Evolutionary conservation across 2,113 vertebrate species (phyloP).

Genomic region (Rhineura floridana): DNA sequence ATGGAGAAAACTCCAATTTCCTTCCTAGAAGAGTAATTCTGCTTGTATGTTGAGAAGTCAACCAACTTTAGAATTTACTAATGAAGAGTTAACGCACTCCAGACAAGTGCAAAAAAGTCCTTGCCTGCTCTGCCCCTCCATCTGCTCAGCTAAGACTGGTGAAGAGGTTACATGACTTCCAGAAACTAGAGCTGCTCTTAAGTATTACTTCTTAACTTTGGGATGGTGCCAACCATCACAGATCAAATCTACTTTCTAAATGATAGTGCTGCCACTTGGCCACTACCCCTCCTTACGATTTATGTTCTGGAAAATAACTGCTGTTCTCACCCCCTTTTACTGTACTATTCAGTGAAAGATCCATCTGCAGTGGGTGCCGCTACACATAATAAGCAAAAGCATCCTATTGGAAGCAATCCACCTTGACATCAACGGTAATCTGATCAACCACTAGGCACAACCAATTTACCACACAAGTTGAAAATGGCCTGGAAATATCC

Average conservation of each 20-base stretch:
- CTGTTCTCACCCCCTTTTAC: background rate
- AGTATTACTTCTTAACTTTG: background rate
- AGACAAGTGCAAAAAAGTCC: background rate
- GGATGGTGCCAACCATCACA: background rate
- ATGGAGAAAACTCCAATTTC: background rate
- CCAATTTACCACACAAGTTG: background rate
- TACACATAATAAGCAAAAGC: background rate
- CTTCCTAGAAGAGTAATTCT: background rate
- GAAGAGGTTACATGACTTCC: background rate
- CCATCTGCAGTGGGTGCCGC: background rate
- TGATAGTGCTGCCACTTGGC: background rate
- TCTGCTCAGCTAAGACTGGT: background rate
- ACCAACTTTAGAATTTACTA: background rate
- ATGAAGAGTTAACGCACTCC: background rate
- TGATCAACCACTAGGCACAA: background rate
- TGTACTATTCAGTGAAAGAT: background rate
- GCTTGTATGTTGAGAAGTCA: background rate
- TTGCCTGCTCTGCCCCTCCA: background rate
- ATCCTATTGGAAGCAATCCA: background rate
- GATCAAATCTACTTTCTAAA: background rate
- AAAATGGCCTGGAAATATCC: background rate
- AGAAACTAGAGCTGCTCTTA: background rate
- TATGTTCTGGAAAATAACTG: background rate
- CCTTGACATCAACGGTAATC: background rate
- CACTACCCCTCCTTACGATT: background rate